Conservation (phyloP, 37 sponge, comb jelly and placozoan species). For the Diacarnus erythraeanus region DNA sequence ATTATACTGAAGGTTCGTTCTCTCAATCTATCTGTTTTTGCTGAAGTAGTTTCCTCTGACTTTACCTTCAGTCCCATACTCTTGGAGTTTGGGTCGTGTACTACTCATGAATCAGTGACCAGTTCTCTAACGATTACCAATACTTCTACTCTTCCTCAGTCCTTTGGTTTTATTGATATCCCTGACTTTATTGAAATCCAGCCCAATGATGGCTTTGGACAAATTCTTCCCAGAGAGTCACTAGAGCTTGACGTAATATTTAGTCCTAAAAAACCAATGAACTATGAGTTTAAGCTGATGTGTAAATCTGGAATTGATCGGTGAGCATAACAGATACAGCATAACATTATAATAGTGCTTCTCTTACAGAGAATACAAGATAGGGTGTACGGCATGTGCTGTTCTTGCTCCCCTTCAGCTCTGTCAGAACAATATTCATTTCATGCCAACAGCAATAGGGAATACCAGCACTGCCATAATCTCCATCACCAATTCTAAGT, state of each 20-base stretch:
- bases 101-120: slow-evolving; percentile 73
- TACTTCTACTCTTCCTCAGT: slow-evolving; percentile 75
- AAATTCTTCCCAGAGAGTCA: slow-evolving; percentile 80
- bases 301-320: slow-evolving; percentile 52
- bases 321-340: slow-evolving; percentile 30
- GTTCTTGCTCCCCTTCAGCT: slow-evolving; percentile 70
- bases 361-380: slow-evolving; percentile 45
- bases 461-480: slow-evolving; percentile 37
- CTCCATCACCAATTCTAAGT: slow-evolving; percentile 42
- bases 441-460: slow-evolving; percentile 64
- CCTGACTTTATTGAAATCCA: slow-evolving; percentile 75
- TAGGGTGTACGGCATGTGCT: slow-evolving; percentile 65
- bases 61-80: slow-evolving; percentile 38
- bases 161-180: slow-evolving; percentile 80
- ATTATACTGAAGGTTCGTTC: slow-evolving; percentile 36
- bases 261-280: slow-evolving; percentile 53
- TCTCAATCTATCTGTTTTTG: slow-evolving; percentile 61
- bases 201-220: slow-evolving; percentile 90
- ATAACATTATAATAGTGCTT: too few relatives aligned
- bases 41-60: slow-evolving; percentile 63
- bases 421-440: slow-evolving; percentile 58
- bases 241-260: slow-evolving; percentile 74
- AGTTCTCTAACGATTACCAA: slow-evolving; percentile 65
- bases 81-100: slow-evolving; percentile 85
- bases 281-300: slow-evolving; percentile 50